A percentile compares a stretch with the other conserved stretches of the same genome.
Conservation (phyloP, 1,140 invertebrate species). For the Microplitis mediator region DNA sequence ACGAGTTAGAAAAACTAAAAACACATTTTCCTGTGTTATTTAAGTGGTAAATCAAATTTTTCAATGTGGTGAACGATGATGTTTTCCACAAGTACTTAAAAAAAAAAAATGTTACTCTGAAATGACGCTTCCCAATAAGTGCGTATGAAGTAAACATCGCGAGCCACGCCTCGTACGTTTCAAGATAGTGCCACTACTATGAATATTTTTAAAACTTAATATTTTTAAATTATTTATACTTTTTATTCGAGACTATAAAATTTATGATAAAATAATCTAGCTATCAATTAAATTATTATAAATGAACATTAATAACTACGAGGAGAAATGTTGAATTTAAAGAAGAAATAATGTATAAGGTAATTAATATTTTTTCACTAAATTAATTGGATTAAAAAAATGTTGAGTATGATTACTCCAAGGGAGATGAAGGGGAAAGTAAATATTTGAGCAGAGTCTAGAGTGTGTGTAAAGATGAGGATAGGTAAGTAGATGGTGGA, state of each 20-base stretch:
- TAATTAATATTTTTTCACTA: not conserved
- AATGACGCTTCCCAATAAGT: not conserved
- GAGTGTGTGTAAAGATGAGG: not conserved
- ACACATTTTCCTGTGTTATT: too few relatives aligned
- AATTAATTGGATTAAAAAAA: not conserved
- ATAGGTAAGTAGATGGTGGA: not conserved
- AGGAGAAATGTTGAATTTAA: too few relatives aligned
- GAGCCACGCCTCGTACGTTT: slow-evolving; percentile 51
- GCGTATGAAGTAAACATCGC: slow-evolving; percentile 37
- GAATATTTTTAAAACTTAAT: slow-evolving; percentile 41
- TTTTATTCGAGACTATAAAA: not conserved
- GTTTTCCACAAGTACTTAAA: too few relatives aligned
- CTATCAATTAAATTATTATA: too few relatives aligned
- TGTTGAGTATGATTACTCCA: not conserved
- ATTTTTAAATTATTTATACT: slow-evolving; percentile 1
- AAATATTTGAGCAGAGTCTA: not conserved
- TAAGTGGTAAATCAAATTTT: too few relatives aligned
- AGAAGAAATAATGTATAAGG: too few relatives aligned
- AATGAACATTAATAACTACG: too few relatives aligned
- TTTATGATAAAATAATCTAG: too few relatives aligned
- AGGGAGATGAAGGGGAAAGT: not conserved
- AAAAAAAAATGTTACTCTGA: too few relatives aligned
- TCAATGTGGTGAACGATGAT: too few relatives aligned
- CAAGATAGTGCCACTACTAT: slow-evolving; percentile 49
- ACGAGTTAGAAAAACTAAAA: too few relatives aligned